Base-by-base conservation (phyloP, 2,888 invertebrate genomes). In the Hoplodrina ambigua region DNA sequence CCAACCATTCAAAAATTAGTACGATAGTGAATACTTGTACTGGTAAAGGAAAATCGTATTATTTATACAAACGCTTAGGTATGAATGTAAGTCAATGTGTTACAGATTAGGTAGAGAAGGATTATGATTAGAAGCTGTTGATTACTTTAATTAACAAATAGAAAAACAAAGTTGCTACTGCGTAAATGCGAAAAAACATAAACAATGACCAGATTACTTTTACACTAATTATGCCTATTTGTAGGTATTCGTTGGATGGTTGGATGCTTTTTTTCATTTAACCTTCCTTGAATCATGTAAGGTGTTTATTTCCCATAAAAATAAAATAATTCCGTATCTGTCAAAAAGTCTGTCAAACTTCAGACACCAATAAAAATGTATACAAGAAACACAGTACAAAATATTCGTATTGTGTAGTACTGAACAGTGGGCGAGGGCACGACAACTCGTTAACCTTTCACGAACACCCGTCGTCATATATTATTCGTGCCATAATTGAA, bases 361-460 rank as follows among this genome's bases (percentile, higher is more conserved):
- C 7, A 33, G 13, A 4, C 54, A 57, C 11, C 19, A 15, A 37
- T 4, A 55, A 37, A 56, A 55, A n/a, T 50, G 37, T 67, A 67
- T 46, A 46, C 13, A 44, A n/a, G 19, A n/a, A 11, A 11, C 19
- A 44, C 8, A 0, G 25, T 56, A 69, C 55, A 67, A 78, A 57
- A 67, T 62, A 66, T 72, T 65, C 46, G 52, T 69, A 69, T 33
- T 41, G 49, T 67, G 41, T 19, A 41, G 49, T 30, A 69, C 15
- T 15, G 37, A 59, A 76, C 79, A 78, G 74, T 78, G 78, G 70
- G 69, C 77, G 82, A 80, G 88, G 88, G 87, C 87, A 86, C 81
- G 89, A 88, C 90, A 78, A 83, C 91, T 89, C 85, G 92, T 94
- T 94, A 93, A 95, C 94, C 94, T 95, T 94, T 94, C 94, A 94